phyloP scores from a whole-genome alignment of 2,888 invertebrate species.

The Apodemia mormo region DNA sequence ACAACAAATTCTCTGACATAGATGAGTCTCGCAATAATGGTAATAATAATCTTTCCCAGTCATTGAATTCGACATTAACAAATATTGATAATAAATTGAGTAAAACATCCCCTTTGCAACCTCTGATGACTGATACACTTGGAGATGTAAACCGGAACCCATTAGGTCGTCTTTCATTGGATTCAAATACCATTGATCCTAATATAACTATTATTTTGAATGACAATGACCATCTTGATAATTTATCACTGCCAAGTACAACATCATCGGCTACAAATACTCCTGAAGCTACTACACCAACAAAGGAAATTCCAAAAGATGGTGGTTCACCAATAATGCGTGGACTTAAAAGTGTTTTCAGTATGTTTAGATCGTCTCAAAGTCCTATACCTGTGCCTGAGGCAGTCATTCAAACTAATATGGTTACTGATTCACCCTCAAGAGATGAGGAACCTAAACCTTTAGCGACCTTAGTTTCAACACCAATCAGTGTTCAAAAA shows the following conservation, averaged over 20 bases:
- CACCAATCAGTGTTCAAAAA: constrained; percentile 54
- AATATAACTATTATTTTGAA: constrained; percentile 53
- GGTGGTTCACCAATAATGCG: constrained; percentile 70
- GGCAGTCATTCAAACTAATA: constrained; percentile 34
- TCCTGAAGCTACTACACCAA: constrained; percentile 70
- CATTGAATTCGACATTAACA: constrained; percentile 57
- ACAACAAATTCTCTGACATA: constrained; percentile 48
- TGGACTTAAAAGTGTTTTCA: constrained; percentile 69
- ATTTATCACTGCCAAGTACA: constrained; percentile 58
- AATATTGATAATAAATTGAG: constrained; percentile 56
- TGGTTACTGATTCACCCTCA: constrained; percentile 34
- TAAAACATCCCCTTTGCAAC: constrained; percentile 60
- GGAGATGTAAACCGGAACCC: constrained; percentile 49
- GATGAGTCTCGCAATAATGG: constrained; percentile 44
- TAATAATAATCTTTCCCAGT: constrained; percentile 58
- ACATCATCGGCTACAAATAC: constrained; percentile 60
- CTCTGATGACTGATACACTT: constrained; percentile 48
- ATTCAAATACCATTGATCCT: constrained; percentile 42
- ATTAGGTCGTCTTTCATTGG: constrained; percentile 48
- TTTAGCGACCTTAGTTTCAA: constrained; percentile 51
- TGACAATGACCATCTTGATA: constrained; percentile 56
- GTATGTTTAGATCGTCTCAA: constrained; percentile 71
- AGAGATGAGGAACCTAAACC: constrained; percentile 27
- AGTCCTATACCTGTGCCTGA: constrained; percentile 62
- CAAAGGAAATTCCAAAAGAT: constrained; percentile 60